Percentiles rank a stretch among this genome's conserved stretches.
These are phyloP conservation scores for Megaceryle alcyon DNA, from an alignment of 2,797 vertebrate species.

Conservation along the genomic window DNA sequence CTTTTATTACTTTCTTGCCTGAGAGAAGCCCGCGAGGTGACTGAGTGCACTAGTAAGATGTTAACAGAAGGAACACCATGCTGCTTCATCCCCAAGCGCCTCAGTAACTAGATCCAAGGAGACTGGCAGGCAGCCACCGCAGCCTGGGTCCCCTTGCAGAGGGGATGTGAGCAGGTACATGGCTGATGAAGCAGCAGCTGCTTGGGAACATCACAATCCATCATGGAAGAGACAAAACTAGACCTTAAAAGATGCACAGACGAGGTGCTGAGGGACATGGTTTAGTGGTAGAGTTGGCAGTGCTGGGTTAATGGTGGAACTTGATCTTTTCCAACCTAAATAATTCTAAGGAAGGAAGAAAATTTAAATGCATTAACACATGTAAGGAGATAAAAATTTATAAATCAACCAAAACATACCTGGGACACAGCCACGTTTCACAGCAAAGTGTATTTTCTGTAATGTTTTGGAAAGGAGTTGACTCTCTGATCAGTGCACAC, in stretches of 20 bases:
- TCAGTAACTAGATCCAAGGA: fast-evolving
- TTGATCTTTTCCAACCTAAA: neutral
- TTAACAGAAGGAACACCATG: fast-evolving
- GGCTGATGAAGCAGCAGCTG: neutral
- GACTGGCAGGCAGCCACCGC: neutral
- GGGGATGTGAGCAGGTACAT: fast-evolving
- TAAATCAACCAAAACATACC: neutral
- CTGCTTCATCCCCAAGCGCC: neutral
- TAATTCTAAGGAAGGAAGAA: neutral
- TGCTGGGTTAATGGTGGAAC: neutral
- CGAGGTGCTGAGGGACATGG: neutral
- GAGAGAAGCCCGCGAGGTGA: neutral
- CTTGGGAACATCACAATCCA: neutral
- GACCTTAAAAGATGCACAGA: neutral
- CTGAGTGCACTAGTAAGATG: fast-evolving
- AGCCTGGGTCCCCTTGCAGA: neutral
- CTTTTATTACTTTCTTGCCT: neutral
- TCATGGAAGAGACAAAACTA: fast-evolving
- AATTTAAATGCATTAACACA: neutral
- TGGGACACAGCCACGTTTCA: neutral
- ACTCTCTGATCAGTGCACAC: fast-evolving
- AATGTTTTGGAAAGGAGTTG: neutral
- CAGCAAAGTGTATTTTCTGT: neutral
- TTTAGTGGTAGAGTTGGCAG: neutral
- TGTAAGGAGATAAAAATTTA: neutral